A percentile compares a stretch with the other conserved stretches of the same genome.
Evolutionary conservation across 2,797 vertebrate genomes (phyloP).

Genomic region (Geotrypetes seraphini): DNA sequence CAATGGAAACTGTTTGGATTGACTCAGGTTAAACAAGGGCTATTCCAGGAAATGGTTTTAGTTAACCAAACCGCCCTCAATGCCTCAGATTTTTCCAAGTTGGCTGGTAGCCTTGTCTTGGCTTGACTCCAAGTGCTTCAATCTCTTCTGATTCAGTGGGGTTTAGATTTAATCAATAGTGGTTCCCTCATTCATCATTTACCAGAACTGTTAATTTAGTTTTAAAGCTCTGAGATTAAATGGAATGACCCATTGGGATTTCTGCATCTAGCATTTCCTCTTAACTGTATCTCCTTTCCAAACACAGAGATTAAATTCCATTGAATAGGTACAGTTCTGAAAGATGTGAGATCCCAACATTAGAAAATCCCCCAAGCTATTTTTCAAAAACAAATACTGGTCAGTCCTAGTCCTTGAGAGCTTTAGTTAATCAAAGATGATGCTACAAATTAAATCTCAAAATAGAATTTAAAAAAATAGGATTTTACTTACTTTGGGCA

Average conservation of each 20-base stretch:
- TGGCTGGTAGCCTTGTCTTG: no score
- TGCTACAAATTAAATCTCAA: constrained; percentile 68
- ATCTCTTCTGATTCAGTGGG: no score
- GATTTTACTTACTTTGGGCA: constrained; percentile 30
- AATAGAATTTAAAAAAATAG: constrained; percentile 36
- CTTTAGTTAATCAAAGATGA: constrained; percentile 61
- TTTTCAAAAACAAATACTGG: constrained; percentile 50
- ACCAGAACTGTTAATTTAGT: no score
- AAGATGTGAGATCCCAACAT: constrained; percentile 47
- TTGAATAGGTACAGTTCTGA: constrained; percentile 47
- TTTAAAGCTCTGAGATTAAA: constrained; percentile 15
- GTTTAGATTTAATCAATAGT: neutral
- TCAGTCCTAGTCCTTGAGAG: constrained; percentile 51
- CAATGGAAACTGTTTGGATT: no score
- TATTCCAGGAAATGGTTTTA: no score
- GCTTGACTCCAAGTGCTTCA: no score
- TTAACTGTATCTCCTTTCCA: constrained; percentile 49
- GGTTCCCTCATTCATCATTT: neutral
- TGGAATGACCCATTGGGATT: constrained; percentile 18
- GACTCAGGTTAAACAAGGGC: no score
- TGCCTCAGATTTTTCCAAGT: no score
- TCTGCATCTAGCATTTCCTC: constrained; percentile 41
- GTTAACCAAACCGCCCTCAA: no score
- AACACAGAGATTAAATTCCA: constrained; percentile 63
- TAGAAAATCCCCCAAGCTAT: constrained; percentile 56